Percentiles rank a stretch among this genome's conserved stretches.
These are phyloP conservation scores for Xiphias gladius DNA, from an alignment of 2,113 vertebrate species.

Conservation along the genomic window DNA sequence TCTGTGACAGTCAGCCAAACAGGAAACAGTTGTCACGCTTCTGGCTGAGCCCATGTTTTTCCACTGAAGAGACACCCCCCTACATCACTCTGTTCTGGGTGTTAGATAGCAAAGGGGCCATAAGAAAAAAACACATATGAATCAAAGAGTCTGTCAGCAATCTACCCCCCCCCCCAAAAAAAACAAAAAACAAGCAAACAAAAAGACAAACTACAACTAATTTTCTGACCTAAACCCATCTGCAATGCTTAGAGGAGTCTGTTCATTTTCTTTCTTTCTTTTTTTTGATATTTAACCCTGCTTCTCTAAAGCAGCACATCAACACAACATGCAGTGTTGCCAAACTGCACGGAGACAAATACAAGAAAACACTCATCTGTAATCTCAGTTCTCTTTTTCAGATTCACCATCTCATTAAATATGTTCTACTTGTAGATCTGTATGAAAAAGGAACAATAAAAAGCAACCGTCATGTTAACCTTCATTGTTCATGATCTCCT, in stretches of 20 bases:
- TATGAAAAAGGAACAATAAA: not conserved
- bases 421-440: not conserved
- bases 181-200: too few relatives aligned
- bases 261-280: too few relatives aligned
- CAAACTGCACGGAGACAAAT: not conserved
- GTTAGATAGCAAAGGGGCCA: slow-evolving; percentile 28
- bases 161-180: not conserved
- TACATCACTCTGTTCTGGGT: slow-evolving; percentile 46
- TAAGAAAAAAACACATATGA: slow-evolving; percentile 46
- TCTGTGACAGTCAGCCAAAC: slow-evolving; percentile 53
- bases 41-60: slow-evolving; percentile 68
- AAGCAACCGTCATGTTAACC: too few relatives aligned
- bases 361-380: not conserved
- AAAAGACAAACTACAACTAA: too few relatives aligned
- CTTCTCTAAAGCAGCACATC: too few relatives aligned
- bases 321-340: too few relatives aligned
- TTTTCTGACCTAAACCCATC: too few relatives aligned
- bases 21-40: slow-evolving; percentile 67
- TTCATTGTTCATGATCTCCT: too few relatives aligned
- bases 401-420: not conserved
- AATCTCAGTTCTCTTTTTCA: not conserved
- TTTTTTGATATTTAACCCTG: too few relatives aligned
- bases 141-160: slow-evolving; percentile 40
- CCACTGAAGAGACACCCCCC: slow-evolving; percentile 56
- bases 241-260: too few relatives aligned